Percentiles rank a stretch among this genome's conserved stretches.
phyloP scores from a whole-genome alignment of 2,113 vertebrate species.

The Siniperca chuatsi region DNA sequence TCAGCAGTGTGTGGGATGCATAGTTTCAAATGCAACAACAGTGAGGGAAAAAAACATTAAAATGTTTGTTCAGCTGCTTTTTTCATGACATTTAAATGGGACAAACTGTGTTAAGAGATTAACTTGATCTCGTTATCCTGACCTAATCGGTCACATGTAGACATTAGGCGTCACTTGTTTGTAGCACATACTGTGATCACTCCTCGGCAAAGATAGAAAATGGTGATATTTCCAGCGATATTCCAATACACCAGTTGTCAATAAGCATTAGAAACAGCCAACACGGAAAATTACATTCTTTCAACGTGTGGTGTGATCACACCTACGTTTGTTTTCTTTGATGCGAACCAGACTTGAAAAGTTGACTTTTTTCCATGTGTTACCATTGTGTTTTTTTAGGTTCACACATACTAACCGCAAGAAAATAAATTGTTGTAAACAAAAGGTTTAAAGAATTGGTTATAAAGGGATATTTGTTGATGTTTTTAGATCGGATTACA shows the following conservation, averaged over 20 bases:
- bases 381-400: background rate
- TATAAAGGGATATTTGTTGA: background rate
- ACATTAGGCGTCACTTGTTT: slow-evolving; percentile 11
- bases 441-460: background rate
- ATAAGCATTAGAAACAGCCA: background rate
- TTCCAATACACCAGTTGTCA: background rate
- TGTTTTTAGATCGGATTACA: background rate
- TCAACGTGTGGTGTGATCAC: background rate
- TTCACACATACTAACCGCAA: background rate
- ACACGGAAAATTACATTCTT: background rate
- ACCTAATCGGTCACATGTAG: background rate
- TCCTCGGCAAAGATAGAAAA: no score
- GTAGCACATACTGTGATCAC: background rate
- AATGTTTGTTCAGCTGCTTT: background rate
- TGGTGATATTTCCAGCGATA: background rate
- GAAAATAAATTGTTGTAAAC: background rate
- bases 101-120: slow-evolving; percentile 17
- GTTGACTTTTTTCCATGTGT: background rate
- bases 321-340: slow-evolving; percentile 9
- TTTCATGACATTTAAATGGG: background rate
- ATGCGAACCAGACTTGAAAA: background rate
- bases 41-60: background rate
- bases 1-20: background rate
- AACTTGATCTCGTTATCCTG: slow-evolving; percentile 34
- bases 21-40: background rate